Evolutionary conservation across 2,797 vertebrate genomes (phyloP), one percentile per base, ranked within the genome.

Genomic region (Pipistrellus nathusii): DNA sequence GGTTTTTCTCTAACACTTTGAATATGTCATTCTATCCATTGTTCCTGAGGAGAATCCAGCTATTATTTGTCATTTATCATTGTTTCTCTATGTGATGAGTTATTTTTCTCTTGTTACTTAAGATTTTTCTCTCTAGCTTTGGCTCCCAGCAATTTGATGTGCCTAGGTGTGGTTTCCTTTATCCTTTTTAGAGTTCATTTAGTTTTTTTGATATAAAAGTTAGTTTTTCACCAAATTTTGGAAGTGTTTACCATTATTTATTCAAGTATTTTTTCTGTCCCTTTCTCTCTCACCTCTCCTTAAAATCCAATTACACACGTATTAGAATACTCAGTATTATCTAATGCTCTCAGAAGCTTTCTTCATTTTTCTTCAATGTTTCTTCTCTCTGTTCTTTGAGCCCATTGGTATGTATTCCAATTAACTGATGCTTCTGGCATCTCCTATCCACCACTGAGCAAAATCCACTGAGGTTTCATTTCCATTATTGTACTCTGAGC

Each of bases 11-110:
- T 20, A 1, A 27, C 21, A 12, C 32, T 41, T n/a, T 10, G 62
- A 11, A 2, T 17, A 3, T 27, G 46, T 21, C 76, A 0, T 13
- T 32, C 27, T 23, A 0, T 41, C 53, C 81, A 1, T 15, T 13
- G 57, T 64, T 62, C 21, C 51, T 38, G 53, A 81, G 21, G 41
- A 53, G 68, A 75, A 62, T 35, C 30, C 86, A 53, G 41, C 32
- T 35, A 5, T 35, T 23, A 27, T 35, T 48, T 32, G 13, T n/a
- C 41, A 8, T 46, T 62, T 59, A 3, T 69, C 27, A 11, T 25
- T 44, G 48, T 27, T 69, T 10, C 55, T 38, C 30, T 88, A 21
- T 11, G 2, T 21, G 32, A 38, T 6, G 55, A 11, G 25, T 44
- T 44, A 12, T 66, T 73, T 35, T 59, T 35, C 66, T 44, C 48